Evolutionary conservation across 1,140 invertebrate species (phyloP).

Genomic region (Choristoneura fumiferana): DNA sequence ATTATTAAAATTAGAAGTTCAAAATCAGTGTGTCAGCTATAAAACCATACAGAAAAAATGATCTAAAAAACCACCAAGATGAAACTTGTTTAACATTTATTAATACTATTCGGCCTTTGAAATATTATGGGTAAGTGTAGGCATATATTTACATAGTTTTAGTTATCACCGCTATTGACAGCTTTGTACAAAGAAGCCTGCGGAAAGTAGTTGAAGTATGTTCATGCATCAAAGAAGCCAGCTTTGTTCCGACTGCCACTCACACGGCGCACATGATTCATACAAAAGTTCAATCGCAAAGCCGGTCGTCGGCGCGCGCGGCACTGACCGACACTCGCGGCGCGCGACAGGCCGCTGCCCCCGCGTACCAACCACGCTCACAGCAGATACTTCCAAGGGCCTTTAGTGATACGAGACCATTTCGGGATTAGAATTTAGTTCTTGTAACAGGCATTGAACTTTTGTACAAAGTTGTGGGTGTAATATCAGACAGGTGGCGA

Average conservation of each 20-base stretch:
- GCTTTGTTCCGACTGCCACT: conserved; percentile 28
- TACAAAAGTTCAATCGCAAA: conserved; percentile 49
- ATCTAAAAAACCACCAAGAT: background rate
- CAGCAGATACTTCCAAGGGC: conserved; percentile 10
- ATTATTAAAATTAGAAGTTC: conserved; percentile 9
- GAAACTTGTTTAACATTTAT: background rate
- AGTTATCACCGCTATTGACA: conserved; percentile 37
- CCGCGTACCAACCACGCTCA: too few species aligned
- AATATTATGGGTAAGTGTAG: conserved; percentile 43
- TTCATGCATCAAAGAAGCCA: conserved; percentile 35
- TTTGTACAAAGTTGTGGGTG: conserved; percentile 60
- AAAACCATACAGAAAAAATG: conserved; percentile 25
- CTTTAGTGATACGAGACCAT: background rate
- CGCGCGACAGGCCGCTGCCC: too few species aligned
- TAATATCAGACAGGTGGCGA: conserved; percentile 22
- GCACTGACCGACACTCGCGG: too few species aligned
- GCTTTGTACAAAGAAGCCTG: conserved; percentile 64
- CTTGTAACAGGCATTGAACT: conserved; percentile 47
- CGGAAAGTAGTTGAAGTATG: conserved; percentile 35
- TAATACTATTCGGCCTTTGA: conserved; percentile 3
- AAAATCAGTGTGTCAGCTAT: background rate
- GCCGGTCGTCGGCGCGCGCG: too few species aligned
- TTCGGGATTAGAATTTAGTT: background rate
- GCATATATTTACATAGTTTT: conserved; percentile 5
- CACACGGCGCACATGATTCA: background rate